Base-by-base conservation (phyloP, 2,113 vertebrate species). In the Choloepus hoffmanni region DNA sequence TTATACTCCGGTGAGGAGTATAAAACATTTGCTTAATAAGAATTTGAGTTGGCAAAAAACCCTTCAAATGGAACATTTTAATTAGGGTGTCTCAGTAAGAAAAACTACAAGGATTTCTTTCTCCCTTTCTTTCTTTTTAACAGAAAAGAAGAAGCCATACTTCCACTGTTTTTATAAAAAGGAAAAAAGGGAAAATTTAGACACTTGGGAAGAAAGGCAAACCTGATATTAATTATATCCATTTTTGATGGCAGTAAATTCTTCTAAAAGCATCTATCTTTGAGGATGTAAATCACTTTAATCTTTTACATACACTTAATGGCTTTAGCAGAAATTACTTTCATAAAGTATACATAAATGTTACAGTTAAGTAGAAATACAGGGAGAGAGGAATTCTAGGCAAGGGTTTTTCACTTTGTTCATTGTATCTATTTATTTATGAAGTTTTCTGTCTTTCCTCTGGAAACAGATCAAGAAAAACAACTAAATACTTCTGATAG, bases 31-130 rank as follows among this genome's bases (percentile, higher is more conserved):
- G 72, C 84, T 97, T 97, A 95, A 96, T 50, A 95, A 97, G 93
- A 94, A 92, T 97, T 94, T 92, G 23, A 40, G 89, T 94, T 96
- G 95, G 77, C 81, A 93, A 96, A 94, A 97, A 97, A 90, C 92
- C 70, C 50, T 86, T 94, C 94, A 53, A 79, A 96, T 43, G 87
- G 97, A 98, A 97, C 96, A 97, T 97, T 98, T 98, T 98, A 98
- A 98, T 98, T 97, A 97, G 90, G 79, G 50, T 48, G 21, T 85
- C 50, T 83, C 45, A 67, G 88, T 96, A 86, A 95, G 88, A 73
- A 88, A 95, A 97, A 76, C n/a, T 70, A 30, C 15, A 79, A 88
- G 18, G 4, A 13, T 55, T 55, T 55, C 53, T 55, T 55, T 55
- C 15, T 50, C 36, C 36, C 36, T 55, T 78, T 82, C 68, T 77